Evolutionary conservation across 64 coral and sea anemone species (phyloP).

Genomic region (Astreopora myriophthalma): DNA sequence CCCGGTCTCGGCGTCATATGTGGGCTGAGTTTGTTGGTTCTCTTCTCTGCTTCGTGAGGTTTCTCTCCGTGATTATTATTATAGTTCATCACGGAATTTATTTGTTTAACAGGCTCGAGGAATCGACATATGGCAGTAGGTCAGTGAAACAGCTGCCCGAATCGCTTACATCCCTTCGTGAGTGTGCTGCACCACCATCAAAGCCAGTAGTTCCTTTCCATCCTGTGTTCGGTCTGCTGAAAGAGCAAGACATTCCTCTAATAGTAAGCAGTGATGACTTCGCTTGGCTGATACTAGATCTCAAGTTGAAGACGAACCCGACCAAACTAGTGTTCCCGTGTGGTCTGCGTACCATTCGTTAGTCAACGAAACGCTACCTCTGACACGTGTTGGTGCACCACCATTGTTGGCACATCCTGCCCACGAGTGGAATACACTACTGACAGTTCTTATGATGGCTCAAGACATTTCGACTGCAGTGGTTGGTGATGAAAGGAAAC

Average conservation of each 20-base stretch:
- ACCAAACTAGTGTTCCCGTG: conserved; percentile 12
- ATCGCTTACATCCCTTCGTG: conserved; percentile 3
- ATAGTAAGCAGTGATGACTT: neutral
- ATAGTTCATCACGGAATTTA: too few species aligned
- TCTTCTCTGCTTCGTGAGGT: too few species aligned
- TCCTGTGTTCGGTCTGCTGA: neutral
- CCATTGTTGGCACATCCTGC: conserved; percentile 34
- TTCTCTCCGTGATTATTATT: too few species aligned
- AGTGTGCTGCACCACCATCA: neutral
- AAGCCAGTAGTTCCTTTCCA: conserved; percentile 13
- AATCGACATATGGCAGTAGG: conserved; percentile 1
- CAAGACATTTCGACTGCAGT: conserved; percentile 3
- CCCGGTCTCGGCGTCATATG: too few species aligned
- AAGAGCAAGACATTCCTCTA: conserved; percentile 18
- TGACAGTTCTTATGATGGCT: conserved; percentile 47
- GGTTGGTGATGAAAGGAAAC: neutral
- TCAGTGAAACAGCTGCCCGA: conserved; percentile 52
- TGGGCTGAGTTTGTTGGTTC: too few species aligned
- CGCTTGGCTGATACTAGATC: conserved; percentile 13
- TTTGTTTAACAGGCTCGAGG: neutral
- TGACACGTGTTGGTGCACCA: conserved; percentile 18
- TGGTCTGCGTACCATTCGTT: conserved; percentile 16
- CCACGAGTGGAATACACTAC: conserved; percentile 32
- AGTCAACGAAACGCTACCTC: conserved; percentile 1
- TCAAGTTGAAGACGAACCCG: conserved; percentile 15